phyloP scores from a whole-genome alignment of 2,888 invertebrate species.

The Leptogaster cylindrica region DNA sequence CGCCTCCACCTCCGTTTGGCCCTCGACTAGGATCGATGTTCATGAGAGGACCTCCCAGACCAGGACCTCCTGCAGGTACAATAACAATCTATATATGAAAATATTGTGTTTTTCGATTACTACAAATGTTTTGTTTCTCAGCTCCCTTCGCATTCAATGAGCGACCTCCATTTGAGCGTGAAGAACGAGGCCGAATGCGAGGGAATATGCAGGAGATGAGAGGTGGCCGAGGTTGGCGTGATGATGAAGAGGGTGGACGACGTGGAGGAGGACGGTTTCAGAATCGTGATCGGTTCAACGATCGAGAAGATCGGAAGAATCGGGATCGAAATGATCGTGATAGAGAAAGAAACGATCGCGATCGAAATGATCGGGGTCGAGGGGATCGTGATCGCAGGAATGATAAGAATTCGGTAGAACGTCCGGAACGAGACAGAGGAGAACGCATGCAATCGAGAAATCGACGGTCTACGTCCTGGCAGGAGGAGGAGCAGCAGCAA shows the following conservation, averaged over 20 bases:
- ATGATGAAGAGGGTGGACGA: slow-evolving; percentile 53
- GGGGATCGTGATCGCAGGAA: slow-evolving; percentile 51
- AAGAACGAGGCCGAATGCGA: slow-evolving; percentile 48
- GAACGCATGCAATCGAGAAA: slow-evolving; percentile 44
- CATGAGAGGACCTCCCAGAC: slow-evolving; percentile 49
- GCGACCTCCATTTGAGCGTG: slow-evolving; percentile 49
- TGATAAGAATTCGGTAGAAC: slow-evolving; percentile 45
- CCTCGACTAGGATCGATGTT: slow-evolving; percentile 49
- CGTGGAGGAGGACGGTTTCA: slow-evolving; percentile 52
- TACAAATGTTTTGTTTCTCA: background rate
- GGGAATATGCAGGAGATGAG: slow-evolving; percentile 52
- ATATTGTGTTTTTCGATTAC: background rate
- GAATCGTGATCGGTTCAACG: slow-evolving; percentile 53
- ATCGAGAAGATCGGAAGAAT: slow-evolving; percentile 53
- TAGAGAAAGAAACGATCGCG: slow-evolving; percentile 34
- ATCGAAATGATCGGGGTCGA: slow-evolving; percentile 21
- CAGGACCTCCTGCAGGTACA: slow-evolving; percentile 49
- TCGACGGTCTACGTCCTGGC: slow-evolving; percentile 23
- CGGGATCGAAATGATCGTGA: slow-evolving; percentile 52
- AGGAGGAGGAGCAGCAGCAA: slow-evolving; percentile 48
- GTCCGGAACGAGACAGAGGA: slow-evolving; percentile 45
- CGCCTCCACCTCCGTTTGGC: slow-evolving; percentile 49
- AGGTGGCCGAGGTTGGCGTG: slow-evolving; percentile 54
- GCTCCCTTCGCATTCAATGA: slow-evolving; percentile 47
- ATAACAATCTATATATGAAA: too few species aligned